Conservation (phyloP, 2,888 invertebrate genomes). For the Troides helena region DNA sequence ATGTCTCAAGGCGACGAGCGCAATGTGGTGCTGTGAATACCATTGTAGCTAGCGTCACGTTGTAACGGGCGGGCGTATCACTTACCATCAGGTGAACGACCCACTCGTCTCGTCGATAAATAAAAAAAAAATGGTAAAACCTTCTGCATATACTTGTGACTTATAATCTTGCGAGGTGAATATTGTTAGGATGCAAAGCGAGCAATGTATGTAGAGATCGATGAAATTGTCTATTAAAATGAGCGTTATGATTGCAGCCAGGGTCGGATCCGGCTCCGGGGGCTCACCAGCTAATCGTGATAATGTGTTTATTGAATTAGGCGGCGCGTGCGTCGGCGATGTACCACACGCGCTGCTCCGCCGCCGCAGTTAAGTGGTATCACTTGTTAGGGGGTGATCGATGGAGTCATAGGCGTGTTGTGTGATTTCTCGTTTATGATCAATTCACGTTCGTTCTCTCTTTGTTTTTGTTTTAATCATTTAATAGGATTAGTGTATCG, state of each 20-base stretch:
- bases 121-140: no score
- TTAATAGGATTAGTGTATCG: background rate
- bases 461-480: constrained; percentile 14
- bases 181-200: background rate
- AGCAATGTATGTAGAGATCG: constrained; percentile 19
- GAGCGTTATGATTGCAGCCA: constrained; percentile 22
- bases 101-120: no score
- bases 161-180: background rate
- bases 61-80: no score
- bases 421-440: constrained; percentile 26
- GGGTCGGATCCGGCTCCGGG: constrained; percentile 38
- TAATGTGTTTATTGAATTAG: constrained; percentile 81
- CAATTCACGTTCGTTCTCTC: background rate
- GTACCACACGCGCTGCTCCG: constrained; percentile 52
- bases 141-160: background rate
- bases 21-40: no score
- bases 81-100: no score
- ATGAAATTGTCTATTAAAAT: constrained; percentile 16
- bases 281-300: constrained; percentile 73
- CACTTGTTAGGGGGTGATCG: constrained; percentile 49
- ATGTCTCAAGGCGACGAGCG: no score
- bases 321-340: constrained; percentile 72
- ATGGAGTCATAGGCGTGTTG: constrained; percentile 27
- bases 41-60: no score
- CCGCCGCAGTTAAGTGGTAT: constrained; percentile 43